These are phyloP conservation scores for Salminus brasiliensis DNA, from an alignment of 2,113 vertebrate species.

Conservation along the genomic window DNA sequence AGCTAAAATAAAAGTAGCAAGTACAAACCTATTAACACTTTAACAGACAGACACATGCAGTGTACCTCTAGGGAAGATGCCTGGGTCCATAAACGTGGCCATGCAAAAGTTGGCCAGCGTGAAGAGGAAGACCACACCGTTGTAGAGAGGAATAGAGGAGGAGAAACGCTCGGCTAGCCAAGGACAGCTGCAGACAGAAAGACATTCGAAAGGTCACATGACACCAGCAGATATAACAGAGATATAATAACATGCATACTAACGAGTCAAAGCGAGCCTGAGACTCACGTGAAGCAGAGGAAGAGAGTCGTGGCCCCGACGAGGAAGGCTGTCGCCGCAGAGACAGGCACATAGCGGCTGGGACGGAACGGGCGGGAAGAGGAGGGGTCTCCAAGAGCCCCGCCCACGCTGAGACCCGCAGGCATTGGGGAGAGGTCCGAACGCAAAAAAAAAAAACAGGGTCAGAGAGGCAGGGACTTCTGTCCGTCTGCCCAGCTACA, in stretches of 20 bases:
- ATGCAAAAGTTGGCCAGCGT: constrained; percentile 98
- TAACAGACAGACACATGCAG: neutral
- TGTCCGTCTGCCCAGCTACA: constrained; percentile 10
- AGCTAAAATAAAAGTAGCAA: too few species aligned
- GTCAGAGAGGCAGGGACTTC: constrained; percentile 16
- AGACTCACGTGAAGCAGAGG: constrained; percentile 97
- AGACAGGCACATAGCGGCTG: constrained; percentile 96
- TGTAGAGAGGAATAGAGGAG: constrained; percentile 87
- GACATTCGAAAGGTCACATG: neutral
- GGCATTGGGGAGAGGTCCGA: constrained; percentile 61
- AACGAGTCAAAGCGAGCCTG: neutral
- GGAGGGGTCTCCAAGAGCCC: constrained; percentile 76
- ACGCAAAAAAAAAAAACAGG: constrained; percentile 31
- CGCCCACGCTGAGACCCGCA: constrained; percentile 72
- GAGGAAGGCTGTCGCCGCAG: constrained; percentile 91
- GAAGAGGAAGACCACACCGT: constrained; percentile 90
- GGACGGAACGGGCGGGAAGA: constrained; percentile 88
- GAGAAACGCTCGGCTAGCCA: constrained; percentile 89
- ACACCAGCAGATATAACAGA: neutral
- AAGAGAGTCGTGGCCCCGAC: constrained; percentile 95
- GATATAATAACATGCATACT: neutral
- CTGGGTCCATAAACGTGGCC: constrained; percentile 99
- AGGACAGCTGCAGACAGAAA: constrained; percentile 80
- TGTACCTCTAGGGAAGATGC: constrained; percentile 95
- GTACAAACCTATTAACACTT: neutral